These are phyloP conservation scores for Eospalax fontanierii DNA, from an alignment of 2,797 vertebrate species.

Conservation along the genomic window DNA sequence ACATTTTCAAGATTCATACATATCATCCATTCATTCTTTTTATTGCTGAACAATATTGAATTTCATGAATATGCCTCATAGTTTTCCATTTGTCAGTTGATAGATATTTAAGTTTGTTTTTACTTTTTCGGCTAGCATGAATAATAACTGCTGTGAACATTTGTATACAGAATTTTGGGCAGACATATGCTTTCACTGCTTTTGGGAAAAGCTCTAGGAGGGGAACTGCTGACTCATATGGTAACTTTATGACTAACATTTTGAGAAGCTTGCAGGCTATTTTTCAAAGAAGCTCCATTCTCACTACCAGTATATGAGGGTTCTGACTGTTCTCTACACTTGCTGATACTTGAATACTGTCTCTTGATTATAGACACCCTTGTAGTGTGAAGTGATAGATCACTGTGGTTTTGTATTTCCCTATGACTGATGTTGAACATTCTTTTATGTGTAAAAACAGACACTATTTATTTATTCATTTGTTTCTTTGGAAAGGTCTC, in stretches of 20 bases:
- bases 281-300: neutral
- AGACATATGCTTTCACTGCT: neutral
- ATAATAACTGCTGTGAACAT: neutral
- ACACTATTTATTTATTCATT: neutral
- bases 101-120: conserved; percentile 45
- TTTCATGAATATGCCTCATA: neutral
- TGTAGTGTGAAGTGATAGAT: neutral
- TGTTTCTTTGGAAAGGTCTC: neutral
- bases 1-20: neutral
- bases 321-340: neutral
- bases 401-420: neutral
- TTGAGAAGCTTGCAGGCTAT: neutral
- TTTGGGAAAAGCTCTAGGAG: neutral
- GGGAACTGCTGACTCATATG: neutral
- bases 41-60: conserved; percentile 35
- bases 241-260: neutral
- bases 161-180: neutral
- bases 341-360: neutral
- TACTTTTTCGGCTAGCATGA: neutral
- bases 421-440: neutral
- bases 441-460: conserved; percentile 1
- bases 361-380: neutral
- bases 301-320: neutral
- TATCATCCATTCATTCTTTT: neutral
- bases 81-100: neutral